A percentile compares a stretch with the other conserved stretches of the same genome.
Conservation (phyloP, 1,140 invertebrate genomes). For the Aradophagus sp. region DNA sequence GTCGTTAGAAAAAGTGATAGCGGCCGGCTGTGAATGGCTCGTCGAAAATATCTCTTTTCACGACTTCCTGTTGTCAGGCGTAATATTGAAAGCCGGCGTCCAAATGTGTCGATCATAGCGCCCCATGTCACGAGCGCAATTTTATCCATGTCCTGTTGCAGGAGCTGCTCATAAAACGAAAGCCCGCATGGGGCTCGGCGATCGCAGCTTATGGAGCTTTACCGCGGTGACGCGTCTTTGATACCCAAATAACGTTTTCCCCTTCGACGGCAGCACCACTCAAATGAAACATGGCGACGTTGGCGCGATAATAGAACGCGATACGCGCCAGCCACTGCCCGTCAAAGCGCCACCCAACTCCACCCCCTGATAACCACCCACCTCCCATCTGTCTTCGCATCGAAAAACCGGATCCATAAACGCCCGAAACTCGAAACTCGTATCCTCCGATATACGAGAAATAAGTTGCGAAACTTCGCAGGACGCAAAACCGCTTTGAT, state of each 20-base stretch:
- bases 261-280: conserved; percentile 56
- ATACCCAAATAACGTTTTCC: conserved; percentile 64
- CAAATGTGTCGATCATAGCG: conserved; percentile 37
- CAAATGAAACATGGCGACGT: conserved; percentile 56
- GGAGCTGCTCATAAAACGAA: conserved; percentile 52
- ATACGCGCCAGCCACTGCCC: conserved; percentile 38
- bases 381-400: too few species aligned
- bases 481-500: conserved; percentile 12
- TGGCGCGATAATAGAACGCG: conserved; percentile 60
- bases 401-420: conserved; percentile 41
- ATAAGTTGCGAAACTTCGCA: conserved; percentile 17
- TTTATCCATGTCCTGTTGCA: conserved; percentile 36
- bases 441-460: conserved; percentile 7
- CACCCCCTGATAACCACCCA: too few species aligned
- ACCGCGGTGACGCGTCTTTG: conserved; percentile 58
- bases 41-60: conserved; percentile 25
- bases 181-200: conserved; percentile 41
- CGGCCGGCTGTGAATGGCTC: conserved; percentile 6
- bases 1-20: too few species aligned
- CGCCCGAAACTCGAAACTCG: conserved; percentile 18
- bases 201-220: conserved; percentile 42
- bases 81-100: conserved; percentile 44
- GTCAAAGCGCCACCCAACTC: conserved; percentile 22
- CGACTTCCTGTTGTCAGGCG: conserved; percentile 47
- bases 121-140: conserved; percentile 36